Percentiles rank a stretch among this genome's conserved stretches.
Conservation (phyloP, 2,113 vertebrate genomes). For the Enhydra lutris region DNA sequence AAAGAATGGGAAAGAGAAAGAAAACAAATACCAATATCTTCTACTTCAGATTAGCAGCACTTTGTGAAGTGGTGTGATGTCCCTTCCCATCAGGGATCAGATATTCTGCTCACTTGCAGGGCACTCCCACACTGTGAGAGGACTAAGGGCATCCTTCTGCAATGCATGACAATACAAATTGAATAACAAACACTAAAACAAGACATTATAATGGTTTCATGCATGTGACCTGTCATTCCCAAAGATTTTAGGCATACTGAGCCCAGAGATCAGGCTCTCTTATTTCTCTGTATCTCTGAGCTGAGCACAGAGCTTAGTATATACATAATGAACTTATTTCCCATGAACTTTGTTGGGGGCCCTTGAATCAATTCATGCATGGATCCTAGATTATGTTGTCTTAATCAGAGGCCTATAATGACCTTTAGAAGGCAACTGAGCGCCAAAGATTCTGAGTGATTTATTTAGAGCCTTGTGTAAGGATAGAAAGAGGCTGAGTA, state of each 20-base stretch:
- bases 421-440: background rate
- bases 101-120: background rate
- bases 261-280: background rate
- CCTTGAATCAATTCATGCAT: background rate
- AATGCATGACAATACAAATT: background rate
- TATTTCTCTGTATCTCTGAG: background rate
- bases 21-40: background rate
- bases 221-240: background rate
- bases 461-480: background rate
- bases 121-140: background rate
- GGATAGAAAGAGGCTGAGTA: background rate
- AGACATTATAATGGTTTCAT: background rate
- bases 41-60: background rate
- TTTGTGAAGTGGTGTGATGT: background rate
- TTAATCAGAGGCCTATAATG: background rate
- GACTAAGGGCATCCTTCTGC: background rate
- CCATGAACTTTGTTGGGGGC: background rate
- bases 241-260: background rate
- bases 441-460: background rate
- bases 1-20: background rate
- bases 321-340: background rate
- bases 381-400: background rate
- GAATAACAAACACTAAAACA: background rate
- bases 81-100: background rate
- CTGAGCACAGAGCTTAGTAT: background rate